A percentile compares a stretch with the other conserved stretches of the same genome.
Conservation (phyloP, 2,888 invertebrate species). For the Noctua comes region DNA sequence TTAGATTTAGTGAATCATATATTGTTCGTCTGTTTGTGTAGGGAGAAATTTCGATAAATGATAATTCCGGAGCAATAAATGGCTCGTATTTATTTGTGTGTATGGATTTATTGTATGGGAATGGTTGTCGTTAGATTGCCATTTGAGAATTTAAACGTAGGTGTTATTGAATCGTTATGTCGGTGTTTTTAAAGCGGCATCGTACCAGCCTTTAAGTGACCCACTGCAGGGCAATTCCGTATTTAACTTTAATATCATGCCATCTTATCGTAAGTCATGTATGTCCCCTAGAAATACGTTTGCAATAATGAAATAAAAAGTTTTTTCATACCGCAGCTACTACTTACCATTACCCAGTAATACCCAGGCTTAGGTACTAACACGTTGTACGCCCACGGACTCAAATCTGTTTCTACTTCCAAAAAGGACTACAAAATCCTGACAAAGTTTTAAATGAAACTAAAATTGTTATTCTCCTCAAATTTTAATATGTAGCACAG, state of each 20-base stretch:
- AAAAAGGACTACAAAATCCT: background rate
- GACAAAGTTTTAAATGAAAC: background rate
- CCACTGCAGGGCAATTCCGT: background rate
- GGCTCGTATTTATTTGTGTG: conserved; percentile 39
- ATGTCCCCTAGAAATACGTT: background rate
- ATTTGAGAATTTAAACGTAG: background rate
- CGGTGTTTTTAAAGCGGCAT: background rate
- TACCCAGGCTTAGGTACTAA: background rate
- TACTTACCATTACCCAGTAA: background rate
- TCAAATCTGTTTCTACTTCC: background rate
- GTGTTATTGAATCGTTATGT: background rate
- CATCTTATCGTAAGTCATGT: too few species aligned
- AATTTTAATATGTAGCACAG: background rate
- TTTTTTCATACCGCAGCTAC: background rate
- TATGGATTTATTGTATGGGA: conserved; percentile 7
- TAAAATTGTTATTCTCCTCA: background rate
- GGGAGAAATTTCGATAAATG: conserved; percentile 45
- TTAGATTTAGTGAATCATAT: conserved; percentile 65
- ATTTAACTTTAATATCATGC: background rate
- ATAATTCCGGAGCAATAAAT: conserved; percentile 37
- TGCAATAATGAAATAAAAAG: background rate
- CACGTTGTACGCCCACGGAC: background rate
- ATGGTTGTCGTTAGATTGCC: conserved; percentile 4
- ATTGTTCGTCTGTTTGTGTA: conserved; percentile 49
- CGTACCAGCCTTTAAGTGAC: background rate